A percentile compares a stretch with the other conserved stretches of the same genome.
phyloP scores from a whole-genome alignment of 2,113 vertebrate genomes.

The Nothobranchius furzeri region DNA sequence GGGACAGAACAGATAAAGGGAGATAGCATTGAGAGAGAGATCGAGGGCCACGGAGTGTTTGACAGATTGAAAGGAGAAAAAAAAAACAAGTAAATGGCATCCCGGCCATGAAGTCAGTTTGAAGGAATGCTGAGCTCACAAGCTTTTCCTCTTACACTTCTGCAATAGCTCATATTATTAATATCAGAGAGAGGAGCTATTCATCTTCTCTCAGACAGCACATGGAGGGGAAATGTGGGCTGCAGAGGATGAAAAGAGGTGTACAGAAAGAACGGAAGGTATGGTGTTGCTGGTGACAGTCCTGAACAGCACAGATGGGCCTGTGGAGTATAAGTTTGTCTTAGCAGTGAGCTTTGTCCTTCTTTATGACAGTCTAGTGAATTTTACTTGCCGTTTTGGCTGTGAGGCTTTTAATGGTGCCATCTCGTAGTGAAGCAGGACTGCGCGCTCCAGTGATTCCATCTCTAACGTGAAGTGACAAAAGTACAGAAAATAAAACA shows the following conservation, averaged over 20 bases:
- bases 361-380: constrained; percentile 48
- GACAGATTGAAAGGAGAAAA: constrained; percentile 40
- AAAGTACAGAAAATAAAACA: constrained; percentile 20
- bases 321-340: constrained; percentile 58
- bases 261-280: constrained; percentile 36
- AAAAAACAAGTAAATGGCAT: constrained; percentile 46
- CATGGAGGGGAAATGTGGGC: constrained; percentile 46
- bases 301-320: constrained; percentile 61
- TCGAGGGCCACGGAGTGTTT: constrained; percentile 39
- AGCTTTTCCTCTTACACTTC: constrained; percentile 70
- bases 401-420: constrained; percentile 45
- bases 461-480: constrained; percentile 58
- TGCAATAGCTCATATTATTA: constrained; percentile 77
- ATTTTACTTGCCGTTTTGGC: constrained; percentile 57
- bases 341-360: constrained; percentile 52
- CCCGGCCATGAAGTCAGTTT: constrained; percentile 73
- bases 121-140: constrained; percentile 79
- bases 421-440: constrained; percentile 48
- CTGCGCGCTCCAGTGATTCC: constrained; percentile 37
- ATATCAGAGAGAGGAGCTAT: constrained; percentile 72
- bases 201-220: constrained; percentile 71
- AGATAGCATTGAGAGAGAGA: constrained; percentile 33
- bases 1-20: constrained; percentile 26
- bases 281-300: constrained; percentile 45
- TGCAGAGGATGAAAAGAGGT: constrained; percentile 40